Base-by-base conservation (phyloP, 1,140 invertebrate genomes). In the Caenorhabditis briggsae region DNA sequence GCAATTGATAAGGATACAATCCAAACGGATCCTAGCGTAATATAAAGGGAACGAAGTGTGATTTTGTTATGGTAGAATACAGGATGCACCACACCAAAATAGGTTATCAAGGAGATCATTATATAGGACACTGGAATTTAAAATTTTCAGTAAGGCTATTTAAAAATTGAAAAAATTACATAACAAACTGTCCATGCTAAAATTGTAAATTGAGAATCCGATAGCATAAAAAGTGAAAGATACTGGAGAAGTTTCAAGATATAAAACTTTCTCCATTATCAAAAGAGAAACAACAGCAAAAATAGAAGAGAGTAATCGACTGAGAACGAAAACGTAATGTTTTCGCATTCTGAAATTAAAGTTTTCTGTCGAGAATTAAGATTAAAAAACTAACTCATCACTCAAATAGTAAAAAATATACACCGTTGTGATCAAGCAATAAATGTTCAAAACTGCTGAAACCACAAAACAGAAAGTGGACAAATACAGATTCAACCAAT, bases 121-220 rank as follows among this genome's bases (percentile, higher is more conserved):
- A 70, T 70, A 16, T 70, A 70, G 41, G 64, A 70, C 16, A 70
- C 64, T 70, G 9, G 5, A 70, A 70, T 46, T 33, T 3, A 7
- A 12, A 64, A 33, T 7, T 2, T 12, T 14, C 11, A 64, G 33
- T 33, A 70, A n/a, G 43, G 1, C 1, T 70, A 16, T 46, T 3
- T 2, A 8, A 46, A 14, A 8, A 46, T 43, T 11, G 25, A 41
- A 70, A 70, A 43, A 70, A 33, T 70, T 70, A 70, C 64, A 70
- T 5, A 70, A 46, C 41, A 70, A 70, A 46, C 33, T 70, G 14
- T 70, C 64, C 64, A 70, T 70, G 43, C 64, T 70, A 41, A 70
- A 70, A 70, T 70, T 46, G 41, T 70, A 70, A 46, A 70, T 6
- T 18, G 64, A 70, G 23, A 70, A 70, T 43, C n/a, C 33, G 16